A percentile compares a stretch with the other conserved stretches of the same genome.
Conservation (phyloP, 1,140 invertebrate genomes). For the Lamellibrachia luymesi region DNA sequence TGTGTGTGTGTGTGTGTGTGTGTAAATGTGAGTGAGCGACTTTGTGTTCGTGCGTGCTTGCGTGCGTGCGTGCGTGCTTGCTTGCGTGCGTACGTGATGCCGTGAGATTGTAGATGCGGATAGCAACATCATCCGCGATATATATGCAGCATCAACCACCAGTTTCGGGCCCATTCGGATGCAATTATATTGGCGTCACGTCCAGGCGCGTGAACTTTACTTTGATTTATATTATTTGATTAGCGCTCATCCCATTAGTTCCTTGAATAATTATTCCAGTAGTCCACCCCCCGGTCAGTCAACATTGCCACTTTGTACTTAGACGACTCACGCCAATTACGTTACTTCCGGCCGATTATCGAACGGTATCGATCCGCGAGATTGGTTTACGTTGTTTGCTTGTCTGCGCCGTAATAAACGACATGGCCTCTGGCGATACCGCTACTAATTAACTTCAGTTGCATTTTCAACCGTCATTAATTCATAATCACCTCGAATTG, state of each 20-base stretch:
- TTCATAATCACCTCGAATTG: neutral
- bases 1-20: too few relatives aligned
- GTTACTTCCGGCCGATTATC: neutral
- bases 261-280: neutral
- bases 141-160: neutral
- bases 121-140: too few relatives aligned
- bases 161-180: neutral
- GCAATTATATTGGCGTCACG: neutral
- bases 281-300: neutral
- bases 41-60: too few relatives aligned
- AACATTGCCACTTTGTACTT: neutral
- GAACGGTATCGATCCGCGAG: neutral
- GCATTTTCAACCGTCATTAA: neutral
- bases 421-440: neutral
- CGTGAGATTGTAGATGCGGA: too few relatives aligned
- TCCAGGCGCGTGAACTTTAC: neutral
- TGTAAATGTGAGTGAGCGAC: too few relatives aligned
- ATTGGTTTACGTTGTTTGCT: constrained; percentile 1
- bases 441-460: neutral
- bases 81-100: too few relatives aligned
- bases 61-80: too few relatives aligned
- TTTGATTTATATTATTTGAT: constrained; percentile 2
- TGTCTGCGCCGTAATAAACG: neutral
- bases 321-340: neutral
- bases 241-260: neutral